A percentile compares a stretch with the other conserved stretches of the same genome.
Conservation (phyloP, 2,113 vertebrate species). For the Amazona guildingii region DNA sequence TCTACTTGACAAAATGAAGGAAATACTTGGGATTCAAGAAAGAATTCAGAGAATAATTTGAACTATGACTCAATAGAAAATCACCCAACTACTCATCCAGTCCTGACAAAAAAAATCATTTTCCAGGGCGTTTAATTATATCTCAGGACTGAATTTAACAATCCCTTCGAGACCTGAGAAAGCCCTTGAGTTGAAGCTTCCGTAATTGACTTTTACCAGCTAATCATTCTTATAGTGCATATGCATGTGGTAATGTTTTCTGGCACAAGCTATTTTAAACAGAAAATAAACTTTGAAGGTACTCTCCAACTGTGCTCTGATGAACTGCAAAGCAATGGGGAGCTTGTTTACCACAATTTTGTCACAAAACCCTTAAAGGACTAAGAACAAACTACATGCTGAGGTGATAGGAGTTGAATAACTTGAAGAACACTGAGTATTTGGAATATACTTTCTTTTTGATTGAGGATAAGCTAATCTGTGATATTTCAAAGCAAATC, state of each 20-base stretch:
- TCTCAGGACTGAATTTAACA: slow-evolving; percentile 40
- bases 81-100: neutral
- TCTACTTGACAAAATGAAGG: neutral
- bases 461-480: slow-evolving; percentile 18
- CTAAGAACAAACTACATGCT: slow-evolving; percentile 66
- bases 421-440: slow-evolving; percentile 45
- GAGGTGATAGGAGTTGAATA: slow-evolving; percentile 56
- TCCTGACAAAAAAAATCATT: neutral
- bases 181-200: slow-evolving; percentile 60
- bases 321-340: slow-evolving; percentile 67
- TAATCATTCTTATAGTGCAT: slow-evolving; percentile 28
- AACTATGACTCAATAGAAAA: slow-evolving; percentile 37
- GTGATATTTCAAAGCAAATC: neutral
- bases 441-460: slow-evolving; percentile 36
- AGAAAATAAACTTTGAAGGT: slow-evolving; percentile 63
- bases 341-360: slow-evolving; percentile 65
- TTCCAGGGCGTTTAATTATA: slow-evolving; percentile 54
- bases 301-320: slow-evolving; percentile 65
- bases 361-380: slow-evolving; percentile 34
- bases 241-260: slow-evolving; percentile 21
- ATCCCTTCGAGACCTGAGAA: slow-evolving; percentile 14
- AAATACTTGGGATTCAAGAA: slow-evolving; percentile 7
- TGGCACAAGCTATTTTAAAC: slow-evolving; percentile 56
- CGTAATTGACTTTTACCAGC: slow-evolving; percentile 19
- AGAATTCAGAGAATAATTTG: neutral